Evolutionary conservation across 30 jellyfish, hydroid and myxozoan genomes (phyloP), one percentile per base, ranked within the genome.

Genomic region (Phacellophora camtschatica): DNA sequence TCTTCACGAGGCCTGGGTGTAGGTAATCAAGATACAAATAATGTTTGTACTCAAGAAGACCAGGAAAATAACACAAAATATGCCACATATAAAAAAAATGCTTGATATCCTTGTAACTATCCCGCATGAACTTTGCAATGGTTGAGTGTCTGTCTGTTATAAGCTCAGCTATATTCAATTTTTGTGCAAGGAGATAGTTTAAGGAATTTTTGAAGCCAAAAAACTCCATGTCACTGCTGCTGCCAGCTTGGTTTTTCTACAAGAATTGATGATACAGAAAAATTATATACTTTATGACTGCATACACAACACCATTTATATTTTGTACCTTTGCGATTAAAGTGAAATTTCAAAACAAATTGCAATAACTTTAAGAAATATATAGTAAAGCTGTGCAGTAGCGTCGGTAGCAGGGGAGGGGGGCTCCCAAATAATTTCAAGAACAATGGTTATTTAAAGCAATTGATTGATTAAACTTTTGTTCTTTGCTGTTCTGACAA

Each of bases 71-170:
- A 15, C n/a, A 25, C n/a, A 49, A 25, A 49, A 45, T 70, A 50
- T 70, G 84, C 84, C 71, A 50, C 71, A 70, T 34, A 32, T 70
- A 71, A 70, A 70, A 70, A 43, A 13, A 70, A 37, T 70, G 71
- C 43, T 70, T 45, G 25, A 70, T 70, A 33, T 37, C 84, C 69
- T 46, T 43, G 84, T 48, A 39, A 15, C 31, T 46, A 15, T 70
- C 71, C 25, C 71, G 84, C 73, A 70, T 70, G 56, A 70, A 70
- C 58, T 70, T 70, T 27, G 84, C 84, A 70, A 45, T 70, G 4
- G 84, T 43, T 5, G 69, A 70, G 19, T 70, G 84, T 25, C 84
- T 70, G 84, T 43, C 84, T 70, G 84, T 70, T 70, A 70, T 70
- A 35, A 70, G 71, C 53, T 70, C 84, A 46, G 69, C 16, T 46